A percentile compares a stretch with the other conserved stretches of the same genome.
These are phyloP conservation scores for Drosophila truncata DNA, from an alignment of 1,140 invertebrate genomes.

Conservation along the genomic window DNA sequence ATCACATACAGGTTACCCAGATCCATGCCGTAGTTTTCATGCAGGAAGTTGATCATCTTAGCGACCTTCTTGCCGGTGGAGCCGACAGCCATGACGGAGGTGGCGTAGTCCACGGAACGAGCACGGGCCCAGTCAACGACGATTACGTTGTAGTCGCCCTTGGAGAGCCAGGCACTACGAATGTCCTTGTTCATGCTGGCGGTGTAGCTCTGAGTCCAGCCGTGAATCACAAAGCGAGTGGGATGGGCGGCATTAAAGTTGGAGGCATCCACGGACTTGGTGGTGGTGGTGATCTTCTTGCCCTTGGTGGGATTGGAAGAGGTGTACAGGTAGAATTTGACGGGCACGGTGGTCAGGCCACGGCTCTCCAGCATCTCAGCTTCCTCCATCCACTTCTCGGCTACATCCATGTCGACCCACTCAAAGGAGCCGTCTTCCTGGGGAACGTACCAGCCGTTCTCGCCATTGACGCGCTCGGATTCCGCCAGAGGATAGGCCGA, in stretches of 20 bases:
- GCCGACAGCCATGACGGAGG: constrained; percentile 81
- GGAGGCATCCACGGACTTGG: constrained; percentile 59
- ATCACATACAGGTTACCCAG: constrained; percentile 73
- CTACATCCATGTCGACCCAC: constrained; percentile 74
- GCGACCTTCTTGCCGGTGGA: constrained; percentile 77
- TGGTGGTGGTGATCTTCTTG: constrained; percentile 61
- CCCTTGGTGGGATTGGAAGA: constrained; percentile 56
- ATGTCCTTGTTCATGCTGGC: constrained; percentile 71
- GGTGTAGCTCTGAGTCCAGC: constrained; percentile 69
- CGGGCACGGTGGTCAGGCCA: constrained; percentile 57
- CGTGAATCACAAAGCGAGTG: constrained; percentile 80
- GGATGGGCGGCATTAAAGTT: constrained; percentile 66
- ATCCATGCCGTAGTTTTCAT: constrained; percentile 63
- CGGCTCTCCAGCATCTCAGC: constrained; percentile 51
- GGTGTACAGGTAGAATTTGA: constrained; percentile 75
- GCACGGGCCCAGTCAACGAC: constrained; percentile 88
- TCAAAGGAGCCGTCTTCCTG: constrained; percentile 64
- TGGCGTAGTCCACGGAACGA: constrained; percentile 85
- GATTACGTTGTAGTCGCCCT: constrained; percentile 86
- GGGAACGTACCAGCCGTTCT: constrained; percentile 82
- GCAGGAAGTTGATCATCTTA: constrained; percentile 81
- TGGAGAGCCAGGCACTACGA: constrained; percentile 86
- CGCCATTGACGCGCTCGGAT: constrained; percentile 68
- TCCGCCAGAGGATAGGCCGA: constrained; percentile 59
- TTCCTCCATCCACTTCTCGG: constrained; percentile 53